Conservation (phyloP, 2,888 invertebrate species). For the Tetragonula carbonaria region DNA sequence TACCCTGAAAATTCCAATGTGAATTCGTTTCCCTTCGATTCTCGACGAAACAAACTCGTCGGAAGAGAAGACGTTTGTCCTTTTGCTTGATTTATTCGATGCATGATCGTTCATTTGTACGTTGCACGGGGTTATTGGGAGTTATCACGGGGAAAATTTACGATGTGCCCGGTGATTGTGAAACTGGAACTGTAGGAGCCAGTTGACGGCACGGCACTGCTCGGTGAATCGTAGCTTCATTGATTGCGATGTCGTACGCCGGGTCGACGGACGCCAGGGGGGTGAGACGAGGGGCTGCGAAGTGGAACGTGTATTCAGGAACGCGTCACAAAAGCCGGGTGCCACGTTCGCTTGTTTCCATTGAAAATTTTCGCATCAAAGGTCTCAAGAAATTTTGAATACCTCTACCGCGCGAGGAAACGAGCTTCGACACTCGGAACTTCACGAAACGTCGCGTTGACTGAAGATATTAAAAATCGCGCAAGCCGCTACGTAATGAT, state of each 20-base stretch:
- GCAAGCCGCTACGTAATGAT: background rate
- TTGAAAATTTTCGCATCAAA: background rate
- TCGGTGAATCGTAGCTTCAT: conserved; percentile 82
- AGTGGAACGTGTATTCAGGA: conserved; percentile 69
- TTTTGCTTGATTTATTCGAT: too few relatives aligned
- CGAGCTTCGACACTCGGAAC: too few relatives aligned
- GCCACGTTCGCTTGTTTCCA: conserved; percentile 25
- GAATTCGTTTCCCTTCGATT: background rate
- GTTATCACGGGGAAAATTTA: background rate
- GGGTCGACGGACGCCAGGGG: conserved; percentile 71
- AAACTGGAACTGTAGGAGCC: background rate
- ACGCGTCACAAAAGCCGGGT: conserved; percentile 30
- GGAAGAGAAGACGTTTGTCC: too few relatives aligned
- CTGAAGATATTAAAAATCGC: too few relatives aligned
- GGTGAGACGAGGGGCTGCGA: conserved; percentile 54
- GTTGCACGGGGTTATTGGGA: background rate
- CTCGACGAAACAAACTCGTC: too few relatives aligned
- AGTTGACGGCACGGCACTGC: conserved; percentile 74
- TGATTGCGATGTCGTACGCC: conserved; percentile 81
- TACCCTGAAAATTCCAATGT: background rate
- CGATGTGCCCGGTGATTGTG: background rate
- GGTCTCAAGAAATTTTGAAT: background rate
- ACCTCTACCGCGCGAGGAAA: background rate
- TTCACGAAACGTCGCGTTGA: background rate
- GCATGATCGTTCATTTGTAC: too few relatives aligned